Conservation (phyloP, 2,888 invertebrate species). For the Pemphredon lugubris region DNA sequence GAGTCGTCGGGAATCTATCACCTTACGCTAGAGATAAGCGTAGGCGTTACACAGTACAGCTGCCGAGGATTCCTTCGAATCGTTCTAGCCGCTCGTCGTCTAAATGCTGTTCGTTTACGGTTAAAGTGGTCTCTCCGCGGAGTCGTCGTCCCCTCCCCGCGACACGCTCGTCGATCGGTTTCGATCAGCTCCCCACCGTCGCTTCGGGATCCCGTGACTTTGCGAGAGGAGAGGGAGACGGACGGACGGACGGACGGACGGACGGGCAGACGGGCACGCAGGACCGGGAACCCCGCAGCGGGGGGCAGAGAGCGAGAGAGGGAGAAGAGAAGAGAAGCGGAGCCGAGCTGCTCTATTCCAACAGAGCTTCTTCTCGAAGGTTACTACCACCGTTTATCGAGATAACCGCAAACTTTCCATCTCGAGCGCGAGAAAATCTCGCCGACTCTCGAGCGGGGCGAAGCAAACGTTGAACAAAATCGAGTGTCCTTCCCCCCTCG, state of each 20-base stretch:
- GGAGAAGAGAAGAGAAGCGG: too few species aligned
- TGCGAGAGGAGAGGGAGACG: not conserved
- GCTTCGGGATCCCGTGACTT: not conserved
- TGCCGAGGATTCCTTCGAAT: not conserved
- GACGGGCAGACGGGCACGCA: too few species aligned
- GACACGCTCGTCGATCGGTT: constrained; percentile 4
- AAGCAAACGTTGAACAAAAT: too few species aligned
- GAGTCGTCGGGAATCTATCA: not conserved
- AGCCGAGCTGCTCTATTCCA: too few species aligned
- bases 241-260: too few species aligned
- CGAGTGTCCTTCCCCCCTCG: too few species aligned
- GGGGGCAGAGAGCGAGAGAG: too few species aligned
- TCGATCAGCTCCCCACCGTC: constrained; percentile 3
- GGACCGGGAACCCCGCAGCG: too few species aligned
- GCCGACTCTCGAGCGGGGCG: too few species aligned
- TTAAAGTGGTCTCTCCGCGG: constrained; percentile 2
- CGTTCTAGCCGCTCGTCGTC: not conserved
- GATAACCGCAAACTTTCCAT: constrained; percentile 19
- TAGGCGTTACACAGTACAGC: not conserved
- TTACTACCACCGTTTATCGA: constrained; percentile 19
- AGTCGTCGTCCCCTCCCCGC: not conserved
- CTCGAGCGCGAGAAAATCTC: not conserved
- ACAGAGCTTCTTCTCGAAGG: constrained; percentile 22
- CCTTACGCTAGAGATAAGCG: too few species aligned
- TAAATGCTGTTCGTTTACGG: constrained; percentile 35